Evolutionary conservation across 1,140 invertebrate genomes (phyloP), one percentile per base, ranked within the genome.

Genomic region (Drosophila nigromelanica): DNA sequence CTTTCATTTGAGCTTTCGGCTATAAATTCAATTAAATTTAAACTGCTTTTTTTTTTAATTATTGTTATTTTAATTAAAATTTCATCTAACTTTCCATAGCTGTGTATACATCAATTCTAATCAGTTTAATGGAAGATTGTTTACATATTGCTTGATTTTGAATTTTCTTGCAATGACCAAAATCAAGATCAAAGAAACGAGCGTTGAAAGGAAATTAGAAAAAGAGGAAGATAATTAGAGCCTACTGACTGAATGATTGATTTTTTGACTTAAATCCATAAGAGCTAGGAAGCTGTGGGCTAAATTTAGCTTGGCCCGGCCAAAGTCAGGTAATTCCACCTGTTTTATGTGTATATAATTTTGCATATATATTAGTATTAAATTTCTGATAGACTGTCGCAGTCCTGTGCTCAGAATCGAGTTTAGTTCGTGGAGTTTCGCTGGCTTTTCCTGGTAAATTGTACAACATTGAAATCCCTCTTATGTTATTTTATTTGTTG

Each of bases 11-110:
- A 4, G 51, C 64, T 85, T 62, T 69, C 69, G 74, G 81, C 37
- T 63, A 55, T 43, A 63, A 76, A 76, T 73, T 87, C 76, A 82
- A 87, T 87, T 87, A 79, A 58, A 68, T 58, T 40, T 33, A 30
- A 27, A 15, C 35, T 33, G 30, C 0, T 40, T 51, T 66, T 56
- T 55, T 64, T 60, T 27, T 30, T 54, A 3, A 24, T 24, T 60
- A 48, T 61, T 72, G 51, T 67, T 42, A 61, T 68, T 68, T 68
- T 68, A 61, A 73, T 73, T 73, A 68, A 73, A 72, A 55, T 33
- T 58, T 48, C 56, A 73, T 73, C 69, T 61, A 68, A 72, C 50
- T 33, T 58, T 48, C 52, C 70, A 35, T 10, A 30, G 35, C 39
- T 67, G 30, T 30, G 47, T 14, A 18, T 50, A 50, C 58, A 40